Base-by-base conservation (phyloP, 2,888 invertebrate species). In the Spilosoma lubricipeda region DNA sequence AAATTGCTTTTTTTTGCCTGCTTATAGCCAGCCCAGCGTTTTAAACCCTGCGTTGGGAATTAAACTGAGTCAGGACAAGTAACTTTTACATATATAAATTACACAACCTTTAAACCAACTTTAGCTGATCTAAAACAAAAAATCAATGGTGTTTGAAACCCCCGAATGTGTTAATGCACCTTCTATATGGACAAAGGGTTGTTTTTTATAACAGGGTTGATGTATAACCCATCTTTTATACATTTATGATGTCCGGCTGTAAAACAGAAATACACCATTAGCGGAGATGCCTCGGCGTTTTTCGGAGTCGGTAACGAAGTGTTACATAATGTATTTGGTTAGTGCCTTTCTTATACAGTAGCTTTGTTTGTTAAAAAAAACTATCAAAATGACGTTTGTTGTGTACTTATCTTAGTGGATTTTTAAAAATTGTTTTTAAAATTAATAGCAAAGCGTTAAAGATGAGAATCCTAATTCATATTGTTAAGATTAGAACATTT, bases 241-340 rank as follows among this genome's bases (percentile, higher is more conserved):
- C 88, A 77, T 93, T 93, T 93, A 92, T 92, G 90, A 90, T 88
- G 88, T 85, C 82, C 83, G 88, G 85, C 79, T 82, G 81, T 87
- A 89, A 87, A 91, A 90, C 90, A 89, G 86, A 83, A 83, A 83
- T 85, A 86, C 81, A 78, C 89, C 89, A 92, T 91, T 92, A 90
- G 85, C 77, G 20, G 71, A 48, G 77, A 77, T 75, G 78, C 36
- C 71, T 78, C 74, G 81, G 80, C 76, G 77, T 71, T 75, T 82
- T 78, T 85, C 71, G 82, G 15, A 74, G 73, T 79, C 76, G 70
- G 36, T 27, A 42, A 59, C 39, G 39, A 59, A 30, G 59, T 70
- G 33, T 33, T 56, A 56, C 20, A 52, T 30, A 56, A 56, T 36
- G 23, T n/a, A 45, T 67, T 67, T 48, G 45, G 67, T 45, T 48